A percentile compares a stretch with the other conserved stretches of the same genome.
Conservation (phyloP, 2,888 invertebrate species). For the Caenorhabditis zanzibari region DNA sequence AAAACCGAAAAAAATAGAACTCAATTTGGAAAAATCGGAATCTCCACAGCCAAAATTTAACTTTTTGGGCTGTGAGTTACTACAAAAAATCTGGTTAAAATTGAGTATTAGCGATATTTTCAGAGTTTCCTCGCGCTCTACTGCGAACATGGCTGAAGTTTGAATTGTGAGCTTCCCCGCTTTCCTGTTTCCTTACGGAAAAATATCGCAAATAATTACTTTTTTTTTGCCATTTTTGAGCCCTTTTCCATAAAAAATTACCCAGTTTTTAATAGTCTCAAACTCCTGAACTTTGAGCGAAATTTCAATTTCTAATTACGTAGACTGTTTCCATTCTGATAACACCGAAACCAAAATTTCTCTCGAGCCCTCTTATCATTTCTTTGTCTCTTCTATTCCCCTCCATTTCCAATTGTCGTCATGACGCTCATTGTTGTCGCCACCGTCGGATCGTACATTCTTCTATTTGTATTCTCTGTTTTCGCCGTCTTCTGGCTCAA, state of each 20-base stretch:
- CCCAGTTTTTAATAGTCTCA: no score
- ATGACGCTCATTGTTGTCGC: conserved; percentile 16
- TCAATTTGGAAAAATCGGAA: no score
- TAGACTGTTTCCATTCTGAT: not conserved
- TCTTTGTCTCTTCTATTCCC: not conserved
- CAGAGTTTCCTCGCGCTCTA: no score
- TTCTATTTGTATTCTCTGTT: conserved; percentile 51
- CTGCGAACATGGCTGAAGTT: no score
- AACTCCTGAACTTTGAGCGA: no score
- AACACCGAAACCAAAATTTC: not conserved
- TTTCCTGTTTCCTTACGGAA: no score
- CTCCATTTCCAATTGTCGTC: conserved; percentile 10
- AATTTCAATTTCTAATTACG: not conserved
- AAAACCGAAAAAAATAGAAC: not conserved
- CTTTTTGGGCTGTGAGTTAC: not conserved
- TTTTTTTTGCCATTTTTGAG: no score
- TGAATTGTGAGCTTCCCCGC: no score
- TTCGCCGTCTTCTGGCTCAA: conserved; percentile 45
- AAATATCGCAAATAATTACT: no score
- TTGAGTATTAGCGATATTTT: no score
- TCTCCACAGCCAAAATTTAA: no score
- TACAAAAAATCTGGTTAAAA: not conserved
- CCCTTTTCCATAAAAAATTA: no score
- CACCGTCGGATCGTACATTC: conserved; percentile 26
- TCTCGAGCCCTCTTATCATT: conserved; percentile 32